These are phyloP conservation scores for Phoenicopterus ruber DNA, from an alignment of 2,113 vertebrate genomes.

Conservation along the genomic window DNA sequence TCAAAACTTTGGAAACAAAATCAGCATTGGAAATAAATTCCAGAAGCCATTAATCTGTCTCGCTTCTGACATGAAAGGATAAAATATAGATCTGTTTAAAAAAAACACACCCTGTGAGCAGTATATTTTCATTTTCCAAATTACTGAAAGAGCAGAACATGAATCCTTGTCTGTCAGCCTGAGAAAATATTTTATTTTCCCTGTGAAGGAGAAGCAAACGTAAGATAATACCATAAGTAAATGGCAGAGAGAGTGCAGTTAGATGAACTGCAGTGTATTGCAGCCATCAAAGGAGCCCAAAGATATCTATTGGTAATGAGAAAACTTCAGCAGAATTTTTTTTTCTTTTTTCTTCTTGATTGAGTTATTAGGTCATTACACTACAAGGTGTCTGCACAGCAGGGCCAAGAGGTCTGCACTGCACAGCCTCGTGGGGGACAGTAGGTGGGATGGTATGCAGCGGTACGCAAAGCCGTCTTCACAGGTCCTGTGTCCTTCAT, in stretches of 20 bases:
- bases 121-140: constrained; percentile 65
- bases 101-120: constrained; percentile 20
- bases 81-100: constrained; percentile 54
- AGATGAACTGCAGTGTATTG: neutral
- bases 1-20: constrained; percentile 54
- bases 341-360: neutral
- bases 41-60: constrained; percentile 64
- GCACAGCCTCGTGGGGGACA: neutral
- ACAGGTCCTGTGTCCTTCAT: neutral
- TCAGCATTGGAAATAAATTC: constrained; percentile 58
- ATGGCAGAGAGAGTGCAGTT: neutral
- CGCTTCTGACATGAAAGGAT: constrained; percentile 42
- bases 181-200: constrained; percentile 57
- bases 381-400: neutral
- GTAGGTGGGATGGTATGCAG: neutral
- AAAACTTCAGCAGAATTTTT: neutral
- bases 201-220: neutral
- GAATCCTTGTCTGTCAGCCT: constrained; percentile 54
- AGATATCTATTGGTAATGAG: neutral
- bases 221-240: constrained; percentile 25
- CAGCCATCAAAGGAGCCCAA: neutral
- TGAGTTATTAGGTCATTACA: neutral
- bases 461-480: neutral
- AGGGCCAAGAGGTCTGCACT: neutral
- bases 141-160: constrained; percentile 60